Evolutionary conservation across 2,888 invertebrate genomes (phyloP).

Genomic region (Microctonus aethiopoides): DNA sequence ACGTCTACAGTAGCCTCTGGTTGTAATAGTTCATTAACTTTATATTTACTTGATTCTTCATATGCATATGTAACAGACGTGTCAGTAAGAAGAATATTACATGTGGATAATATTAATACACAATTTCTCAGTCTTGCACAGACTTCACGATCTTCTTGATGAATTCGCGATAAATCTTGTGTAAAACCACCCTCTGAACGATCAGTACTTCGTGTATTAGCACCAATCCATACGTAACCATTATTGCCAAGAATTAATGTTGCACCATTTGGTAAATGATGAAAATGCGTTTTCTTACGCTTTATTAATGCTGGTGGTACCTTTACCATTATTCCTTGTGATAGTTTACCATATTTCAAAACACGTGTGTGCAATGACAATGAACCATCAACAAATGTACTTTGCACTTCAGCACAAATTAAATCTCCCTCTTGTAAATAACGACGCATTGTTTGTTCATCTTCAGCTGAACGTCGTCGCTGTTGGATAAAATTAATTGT

Average conservation of each 20-base stretch:
- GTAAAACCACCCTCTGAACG: constrained; percentile 80
- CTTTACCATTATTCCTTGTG: constrained; percentile 88
- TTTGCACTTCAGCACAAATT: constrained; percentile 97
- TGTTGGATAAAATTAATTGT: constrained; percentile 60
- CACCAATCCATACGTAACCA: constrained; percentile 95
- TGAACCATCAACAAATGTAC: constrained; percentile 89
- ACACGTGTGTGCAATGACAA: constrained; percentile 95
- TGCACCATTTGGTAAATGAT: constrained; percentile 90
- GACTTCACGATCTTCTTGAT: constrained; percentile 81
- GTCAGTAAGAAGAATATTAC: constrained; percentile 91
- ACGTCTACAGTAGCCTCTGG: constrained; percentile 89
- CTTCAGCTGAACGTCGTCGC: constrained; percentile 91
- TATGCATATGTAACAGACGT: constrained; percentile 92
- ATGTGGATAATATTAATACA: constrained; percentile 85
- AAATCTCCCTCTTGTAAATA: constrained; percentile 95
- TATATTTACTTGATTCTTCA: constrained; percentile 87
- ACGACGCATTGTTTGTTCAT: constrained; percentile 97
- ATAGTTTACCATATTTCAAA: constrained; percentile 95
- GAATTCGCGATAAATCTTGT: constrained; percentile 77
- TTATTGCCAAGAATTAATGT: constrained; percentile 96
- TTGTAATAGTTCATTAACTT: constrained; percentile 80
- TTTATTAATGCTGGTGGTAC: constrained; percentile 93
- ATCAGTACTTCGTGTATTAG: constrained; percentile 74
- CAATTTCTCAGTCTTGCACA: constrained; percentile 92
- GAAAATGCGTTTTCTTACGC: constrained; percentile 95